Conservation (phyloP, 2,113 vertebrate species). For the Hystrix cristata region DNA sequence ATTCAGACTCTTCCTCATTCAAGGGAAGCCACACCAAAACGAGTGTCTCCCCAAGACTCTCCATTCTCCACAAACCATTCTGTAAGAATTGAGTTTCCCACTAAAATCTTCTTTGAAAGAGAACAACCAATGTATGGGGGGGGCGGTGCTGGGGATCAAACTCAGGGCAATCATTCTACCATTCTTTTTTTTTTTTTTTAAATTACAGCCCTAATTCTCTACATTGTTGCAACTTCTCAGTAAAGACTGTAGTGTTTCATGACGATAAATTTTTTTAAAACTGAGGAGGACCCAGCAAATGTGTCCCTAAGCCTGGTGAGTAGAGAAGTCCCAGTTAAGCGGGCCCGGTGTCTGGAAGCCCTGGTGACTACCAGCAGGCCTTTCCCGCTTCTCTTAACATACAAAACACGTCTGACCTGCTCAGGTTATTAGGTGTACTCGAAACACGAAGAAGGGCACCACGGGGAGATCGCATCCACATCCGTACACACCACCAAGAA, state of each 20-base stretch:
- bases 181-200: neutral
- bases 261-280: neutral
- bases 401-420: slow-evolving; percentile 65
- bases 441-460: neutral
- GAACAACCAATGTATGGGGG: neutral
- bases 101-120: neutral
- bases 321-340: neutral
- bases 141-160: no score
- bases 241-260: neutral
- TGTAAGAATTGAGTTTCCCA: neutral
- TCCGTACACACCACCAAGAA: slow-evolving; percentile 62
- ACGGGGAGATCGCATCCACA: slow-evolving; percentile 58
- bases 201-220: neutral
- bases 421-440: slow-evolving; percentile 31
- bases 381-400: neutral
- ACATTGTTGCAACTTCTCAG: neutral
- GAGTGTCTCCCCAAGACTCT: neutral
- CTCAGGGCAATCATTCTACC: no score
- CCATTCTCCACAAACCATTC: neutral
- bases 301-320: neutral
- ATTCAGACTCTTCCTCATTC: neutral
- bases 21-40: neutral
- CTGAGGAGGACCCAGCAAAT: neutral
- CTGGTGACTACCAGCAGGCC: neutral
- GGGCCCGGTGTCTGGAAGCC: neutral